Evolutionary conservation across 2,113 vertebrate species (phyloP).

Genomic region (Grus americana): DNA sequence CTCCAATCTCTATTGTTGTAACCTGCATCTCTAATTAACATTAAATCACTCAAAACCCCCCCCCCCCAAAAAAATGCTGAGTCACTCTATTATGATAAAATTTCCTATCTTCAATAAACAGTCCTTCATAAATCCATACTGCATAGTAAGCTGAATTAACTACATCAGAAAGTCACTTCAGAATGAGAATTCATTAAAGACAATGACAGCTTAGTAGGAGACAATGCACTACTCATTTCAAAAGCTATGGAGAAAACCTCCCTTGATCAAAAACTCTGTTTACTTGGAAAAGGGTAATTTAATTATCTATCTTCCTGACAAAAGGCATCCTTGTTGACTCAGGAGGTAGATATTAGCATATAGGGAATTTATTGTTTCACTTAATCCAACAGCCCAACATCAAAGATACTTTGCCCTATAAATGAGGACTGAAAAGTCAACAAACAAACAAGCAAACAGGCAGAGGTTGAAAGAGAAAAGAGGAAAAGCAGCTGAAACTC

Average conservation of each 20-base stretch:
- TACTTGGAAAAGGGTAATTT: conserved; percentile 29
- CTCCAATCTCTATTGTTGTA: neutral
- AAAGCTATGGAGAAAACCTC: neutral
- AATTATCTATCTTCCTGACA: conserved; percentile 36
- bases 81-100: neutral
- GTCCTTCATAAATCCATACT: neutral
- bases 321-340: conserved; percentile 33
- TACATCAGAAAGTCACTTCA: neutral
- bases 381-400: conserved; percentile 19
- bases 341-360: conserved; percentile 15
- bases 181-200: conserved; percentile 1
- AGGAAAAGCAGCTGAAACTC: neutral
- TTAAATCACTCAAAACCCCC: neutral
- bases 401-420: conserved; percentile 11
- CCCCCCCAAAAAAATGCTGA: neutral
- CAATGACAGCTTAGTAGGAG: neutral
- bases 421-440: neutral
- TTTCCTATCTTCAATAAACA: neutral
- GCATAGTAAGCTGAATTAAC: neutral
- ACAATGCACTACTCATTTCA: neutral
- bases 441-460: neutral
- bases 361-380: conserved; percentile 21
- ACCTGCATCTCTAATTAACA: neutral
- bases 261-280: conserved; percentile 41
- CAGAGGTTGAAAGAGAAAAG: conserved; percentile 18